A percentile compares a stretch with the other conserved stretches of the same genome.
These are phyloP conservation scores for Cynaeus angustus DNA, from an alignment of 2,888 invertebrate species.

Conservation along the genomic window DNA sequence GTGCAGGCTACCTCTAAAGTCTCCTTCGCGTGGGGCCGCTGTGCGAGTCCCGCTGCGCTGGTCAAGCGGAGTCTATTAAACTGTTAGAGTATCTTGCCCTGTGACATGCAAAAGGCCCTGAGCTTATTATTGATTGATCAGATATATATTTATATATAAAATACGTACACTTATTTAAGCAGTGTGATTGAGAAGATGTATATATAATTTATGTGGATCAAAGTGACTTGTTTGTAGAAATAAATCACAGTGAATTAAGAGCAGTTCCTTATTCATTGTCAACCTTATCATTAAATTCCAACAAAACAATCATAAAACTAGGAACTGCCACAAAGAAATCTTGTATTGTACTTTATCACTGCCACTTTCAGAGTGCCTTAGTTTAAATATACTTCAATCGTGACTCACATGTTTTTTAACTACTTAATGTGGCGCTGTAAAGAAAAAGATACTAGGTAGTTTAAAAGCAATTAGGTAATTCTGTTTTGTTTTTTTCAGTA, in stretches of 20 bases:
- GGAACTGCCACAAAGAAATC: slow-evolving; percentile 14
- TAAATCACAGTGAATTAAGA: slow-evolving; percentile 67
- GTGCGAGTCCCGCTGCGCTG: slow-evolving; percentile 61
- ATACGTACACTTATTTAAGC: slow-evolving; percentile 70
- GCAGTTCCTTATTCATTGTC: slow-evolving; percentile 35
- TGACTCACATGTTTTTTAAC: too few relatives aligned
- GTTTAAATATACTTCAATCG: too few relatives aligned
- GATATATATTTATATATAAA: slow-evolving; percentile 68
- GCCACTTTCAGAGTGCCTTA: too few relatives aligned
- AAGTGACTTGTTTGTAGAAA: slow-evolving; percentile 71
- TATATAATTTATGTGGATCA: slow-evolving; percentile 72
- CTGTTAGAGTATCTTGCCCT: slow-evolving; percentile 64
- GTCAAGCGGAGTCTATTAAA: slow-evolving; percentile 59
- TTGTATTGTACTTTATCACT: too few relatives aligned
- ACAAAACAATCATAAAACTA: neutral
- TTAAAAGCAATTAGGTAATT: too few relatives aligned
- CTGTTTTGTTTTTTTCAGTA: too few relatives aligned
- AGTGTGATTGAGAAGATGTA: slow-evolving; percentile 71
- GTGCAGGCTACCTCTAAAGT: slow-evolving; percentile 67
- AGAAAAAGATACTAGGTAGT: too few relatives aligned
- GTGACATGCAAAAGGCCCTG: slow-evolving; percentile 65
- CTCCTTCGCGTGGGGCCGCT: slow-evolving; percentile 63
- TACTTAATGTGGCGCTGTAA: too few relatives aligned
- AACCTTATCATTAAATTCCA: slow-evolving; percentile 10
- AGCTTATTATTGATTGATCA: slow-evolving; percentile 65